phyloP scores from a whole-genome alignment of 2,888 invertebrate species.

The Ptychoptera contaminata region DNA sequence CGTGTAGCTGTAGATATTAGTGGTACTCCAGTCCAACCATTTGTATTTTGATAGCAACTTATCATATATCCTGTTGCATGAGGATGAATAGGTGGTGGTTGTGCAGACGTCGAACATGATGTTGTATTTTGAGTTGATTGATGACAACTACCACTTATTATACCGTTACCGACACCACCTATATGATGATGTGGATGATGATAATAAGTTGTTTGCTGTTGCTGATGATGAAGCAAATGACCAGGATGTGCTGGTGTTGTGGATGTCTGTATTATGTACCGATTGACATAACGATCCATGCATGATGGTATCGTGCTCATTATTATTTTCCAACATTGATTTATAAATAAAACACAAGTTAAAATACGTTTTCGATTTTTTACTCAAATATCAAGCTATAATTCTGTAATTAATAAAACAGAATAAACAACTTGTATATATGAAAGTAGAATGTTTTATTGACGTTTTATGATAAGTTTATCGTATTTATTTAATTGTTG shows the following conservation, averaged over 20 bases:
- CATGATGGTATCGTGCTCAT: slow-evolving; percentile 9
- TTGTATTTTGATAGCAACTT: slow-evolving; percentile 18
- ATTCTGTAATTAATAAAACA: no score
- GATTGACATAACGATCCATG: slow-evolving; percentile 10
- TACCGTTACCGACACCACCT: neutral
- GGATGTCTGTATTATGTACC: slow-evolving; percentile 7
- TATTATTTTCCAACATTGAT: slow-evolving; percentile 7
- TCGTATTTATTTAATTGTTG: no score
- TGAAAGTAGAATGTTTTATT: no score
- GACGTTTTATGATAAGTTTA: no score
- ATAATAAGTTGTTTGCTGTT: slow-evolving; percentile 13
- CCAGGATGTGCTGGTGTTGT: slow-evolving; percentile 2
- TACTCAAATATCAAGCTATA: neutral
- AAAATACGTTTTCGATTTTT: neutral
- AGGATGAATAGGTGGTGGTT: slow-evolving; percentile 20
- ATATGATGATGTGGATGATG: slow-evolving; percentile 6
- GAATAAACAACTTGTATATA: no score
- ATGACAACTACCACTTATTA: neutral
- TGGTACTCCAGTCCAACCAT: slow-evolving; percentile 67
- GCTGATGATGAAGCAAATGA: slow-evolving; percentile 11
- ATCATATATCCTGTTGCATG: slow-evolving; percentile 14
- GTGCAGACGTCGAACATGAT: no score
- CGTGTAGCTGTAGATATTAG: slow-evolving; percentile 61
- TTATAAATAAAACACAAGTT: no score
- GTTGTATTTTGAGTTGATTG: neutral